Base-by-base conservation (phyloP, 2,113 vertebrate species). In the Theristicus caerulescens region DNA sequence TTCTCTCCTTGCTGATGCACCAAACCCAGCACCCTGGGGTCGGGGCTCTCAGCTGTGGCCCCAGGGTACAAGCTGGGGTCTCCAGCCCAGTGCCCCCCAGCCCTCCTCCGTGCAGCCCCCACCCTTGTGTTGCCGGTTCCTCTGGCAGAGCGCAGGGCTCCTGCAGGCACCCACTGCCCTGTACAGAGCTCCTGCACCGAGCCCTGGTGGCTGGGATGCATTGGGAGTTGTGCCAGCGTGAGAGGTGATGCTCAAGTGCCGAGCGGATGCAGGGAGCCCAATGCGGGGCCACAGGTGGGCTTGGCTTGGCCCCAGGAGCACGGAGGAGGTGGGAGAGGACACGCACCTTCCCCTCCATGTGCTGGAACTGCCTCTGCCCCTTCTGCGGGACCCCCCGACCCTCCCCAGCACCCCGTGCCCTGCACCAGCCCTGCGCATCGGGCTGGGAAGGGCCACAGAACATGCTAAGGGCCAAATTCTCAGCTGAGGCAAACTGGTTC, bases 351-450 rank as follows among this genome's bases (percentile, higher is more conserved):
- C 55, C 25, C 12, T 32, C 36, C 31, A 9, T 9, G 1, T 2
- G 12, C 69, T 67, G 47, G 82, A 69, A 8, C 46, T 54, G 25
- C 38, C 19, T 64, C 51, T 65, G 58, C 18, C 11, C 16, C n/a
- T 79, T 32, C 76, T 81, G 34, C 3, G 3, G 52, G 58, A 54
- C 21, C 24, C 44, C 58, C 26, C 2, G 1, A 3, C n/a, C 29
- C 22, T 11, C 82, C 61, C 6, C 1, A 77, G 36, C 3, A 5
- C 46, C 38, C 65, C 0, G 1, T 46, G 47, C 44, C 59, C 66
- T 4, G 1, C 55, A 17, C 32, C 31, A 49, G 58, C 54, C 77
- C 73, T 15, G 46, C 2, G 2, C 5, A 3, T 7, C 0, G 0
- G 42, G 36, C 18, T 59, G 55, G 69, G 6, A 82, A 47, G 47